These are phyloP conservation scores for Cotesia typhae DNA, from an alignment of 1,140 invertebrate genomes.

Conservation along the genomic window DNA sequence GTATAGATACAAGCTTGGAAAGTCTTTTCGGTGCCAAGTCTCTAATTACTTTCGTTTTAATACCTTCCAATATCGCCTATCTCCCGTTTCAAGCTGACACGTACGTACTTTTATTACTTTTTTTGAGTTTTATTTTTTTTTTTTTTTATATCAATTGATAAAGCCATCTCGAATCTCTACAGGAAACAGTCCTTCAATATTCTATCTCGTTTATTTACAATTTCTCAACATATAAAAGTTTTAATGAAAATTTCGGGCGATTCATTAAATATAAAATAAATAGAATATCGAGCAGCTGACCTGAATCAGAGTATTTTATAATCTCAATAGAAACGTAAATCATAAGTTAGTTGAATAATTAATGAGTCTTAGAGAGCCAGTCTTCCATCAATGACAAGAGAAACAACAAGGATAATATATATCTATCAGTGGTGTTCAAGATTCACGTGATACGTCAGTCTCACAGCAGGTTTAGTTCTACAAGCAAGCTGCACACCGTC, in stretches of 20 bases:
- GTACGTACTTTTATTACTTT: constrained; percentile 6
- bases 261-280: no score
- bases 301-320: no score
- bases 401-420: constrained; percentile 9
- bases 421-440: constrained; percentile 10
- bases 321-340: no score
- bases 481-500: not conserved
- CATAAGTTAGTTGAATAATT: no score
- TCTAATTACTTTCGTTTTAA: constrained; percentile 43
- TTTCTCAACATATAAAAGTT: no score
- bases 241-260: no score
- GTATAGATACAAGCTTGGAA: constrained; percentile 26
- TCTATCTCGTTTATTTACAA: no score
- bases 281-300: no score
- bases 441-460: constrained; percentile 5
- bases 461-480: not conserved
- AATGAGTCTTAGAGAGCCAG: no score
- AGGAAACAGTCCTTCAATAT: no score
- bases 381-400: no score
- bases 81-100: constrained; percentile 2
- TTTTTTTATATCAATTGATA: constrained; percentile 20
- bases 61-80: constrained; percentile 18
- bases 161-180: no score
- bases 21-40: constrained; percentile 37
- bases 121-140: not conserved